Base-by-base conservation (phyloP, 2,113 vertebrate genomes). In the Dolichallabes microphthalmus region DNA sequence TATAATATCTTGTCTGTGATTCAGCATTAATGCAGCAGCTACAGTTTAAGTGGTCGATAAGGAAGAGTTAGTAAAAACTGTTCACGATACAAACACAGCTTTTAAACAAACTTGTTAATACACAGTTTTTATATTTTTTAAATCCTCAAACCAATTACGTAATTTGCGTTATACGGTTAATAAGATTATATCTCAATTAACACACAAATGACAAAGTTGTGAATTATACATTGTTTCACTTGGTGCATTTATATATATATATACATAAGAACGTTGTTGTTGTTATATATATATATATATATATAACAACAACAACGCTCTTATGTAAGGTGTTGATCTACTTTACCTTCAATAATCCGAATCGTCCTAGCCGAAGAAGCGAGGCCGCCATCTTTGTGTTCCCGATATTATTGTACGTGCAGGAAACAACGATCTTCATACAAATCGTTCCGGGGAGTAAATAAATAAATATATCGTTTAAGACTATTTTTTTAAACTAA, bases 301-400 rank as follows among this genome's bases (percentile, higher is more conserved):
- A n/a, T n/a, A n/a, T n/a, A n/a, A n/a, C n/a, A n/a, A n/a, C n/a
- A n/a, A n/a, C n/a, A 1, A 13, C 50, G 2, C 32, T 35, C 32
- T 35, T 35, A 35, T 35, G 32, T 35, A 2, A 2, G 1, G 50
- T 0, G 4, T 19, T 3, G 0, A 53, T 14, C 0, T 1, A 19
- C 39, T 0, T 94, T 94, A 95, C 94, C 94, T 95, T 95, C 85
- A 94, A 83, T 87, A 90, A 78, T 68, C 88, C 87, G 25, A 90
- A 76, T 90, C 92, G 93, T 82, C 93, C 92, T 86, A 93, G 52
- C 30, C 93, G 90, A 9, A 94, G 85, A 66, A 95, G 27, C 85
- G 89, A 92, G 20, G 92, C 87, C 89, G 94, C 93, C 94, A 95
- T 95, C 58, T 92, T 87, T 87, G 90, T 86, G 81, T 85, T 83